phyloP scores from a whole-genome alignment of 2,888 invertebrate genomes.

The Papilio gigon region DNA sequence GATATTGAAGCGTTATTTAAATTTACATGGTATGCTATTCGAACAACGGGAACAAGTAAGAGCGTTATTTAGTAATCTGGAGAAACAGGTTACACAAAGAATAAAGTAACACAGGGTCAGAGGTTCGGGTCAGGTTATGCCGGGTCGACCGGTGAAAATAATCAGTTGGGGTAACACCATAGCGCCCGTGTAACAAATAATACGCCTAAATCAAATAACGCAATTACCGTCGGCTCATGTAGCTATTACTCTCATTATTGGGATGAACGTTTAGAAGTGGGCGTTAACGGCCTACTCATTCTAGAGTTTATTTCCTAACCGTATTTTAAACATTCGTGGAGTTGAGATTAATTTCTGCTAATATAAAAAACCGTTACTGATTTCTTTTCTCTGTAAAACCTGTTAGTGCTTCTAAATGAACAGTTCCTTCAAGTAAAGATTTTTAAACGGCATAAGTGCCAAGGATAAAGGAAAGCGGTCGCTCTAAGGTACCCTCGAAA shows the following conservation, averaged over 20 bases:
- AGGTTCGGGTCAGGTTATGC: slow-evolving; percentile 68
- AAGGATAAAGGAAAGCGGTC: slow-evolving; percentile 64
- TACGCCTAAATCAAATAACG: slow-evolving; percentile 61
- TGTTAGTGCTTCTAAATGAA: slow-evolving; percentile 29
- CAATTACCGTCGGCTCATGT: slow-evolving; percentile 55
- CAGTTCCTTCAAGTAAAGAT: slow-evolving; percentile 34
- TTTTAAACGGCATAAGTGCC: slow-evolving; percentile 52
- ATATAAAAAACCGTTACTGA: neutral
- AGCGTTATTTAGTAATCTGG: slow-evolving; percentile 44
- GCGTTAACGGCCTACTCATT: slow-evolving; percentile 48
- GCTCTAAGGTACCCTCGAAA: slow-evolving; percentile 60
- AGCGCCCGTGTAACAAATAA: slow-evolving; percentile 51
- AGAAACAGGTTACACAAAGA: slow-evolving; percentile 75
- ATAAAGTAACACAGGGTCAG: slow-evolving; percentile 72
- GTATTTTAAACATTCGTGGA: neutral
- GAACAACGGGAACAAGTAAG: slow-evolving; percentile 37
- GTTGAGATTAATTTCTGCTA: neutral
- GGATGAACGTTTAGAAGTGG: slow-evolving; percentile 55
- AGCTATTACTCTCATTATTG: slow-evolving; percentile 53
- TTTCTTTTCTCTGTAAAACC: slow-evolving; percentile 5
- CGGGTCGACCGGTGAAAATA: slow-evolving; percentile 67
- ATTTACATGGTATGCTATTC: slow-evolving; percentile 23
- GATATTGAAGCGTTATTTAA: neutral
- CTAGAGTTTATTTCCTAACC: slow-evolving; percentile 44
- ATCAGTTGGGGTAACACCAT: slow-evolving; percentile 61